A percentile compares a stretch with the other conserved stretches of the same genome.
These are phyloP conservation scores for Leptinotarsa tumamoca DNA, from an alignment of 2,888 invertebrate genomes.

Conservation along the genomic window DNA sequence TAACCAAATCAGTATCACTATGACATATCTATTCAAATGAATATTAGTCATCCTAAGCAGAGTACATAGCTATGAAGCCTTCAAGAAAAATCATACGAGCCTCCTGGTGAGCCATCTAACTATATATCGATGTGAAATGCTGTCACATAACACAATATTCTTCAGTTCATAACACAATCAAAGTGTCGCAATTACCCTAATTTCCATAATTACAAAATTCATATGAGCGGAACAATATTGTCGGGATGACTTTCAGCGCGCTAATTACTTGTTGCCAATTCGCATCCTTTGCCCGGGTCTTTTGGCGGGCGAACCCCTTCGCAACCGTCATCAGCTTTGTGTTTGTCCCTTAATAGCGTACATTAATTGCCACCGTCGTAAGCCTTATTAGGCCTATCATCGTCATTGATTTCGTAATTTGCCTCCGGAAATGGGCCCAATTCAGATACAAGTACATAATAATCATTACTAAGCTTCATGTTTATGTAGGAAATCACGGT, in stretches of 20 bases:
- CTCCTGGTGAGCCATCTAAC: too few relatives aligned
- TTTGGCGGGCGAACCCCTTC: constrained; percentile 19
- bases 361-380: constrained; percentile 31
- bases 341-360: constrained; percentile 34
- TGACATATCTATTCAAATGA: too few relatives aligned
- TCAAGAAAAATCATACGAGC: too few relatives aligned
- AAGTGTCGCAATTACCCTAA: constrained; percentile 18
- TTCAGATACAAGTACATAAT: constrained; percentile 34
- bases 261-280: constrained; percentile 35
- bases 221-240: constrained; percentile 1
- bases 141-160: not conserved
- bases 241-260: constrained; percentile 8
- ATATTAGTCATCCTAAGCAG: too few relatives aligned
- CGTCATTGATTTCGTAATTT: constrained; percentile 37
- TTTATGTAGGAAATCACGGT: constrained; percentile 32
- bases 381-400: constrained; percentile 33
- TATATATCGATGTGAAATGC: not conserved
- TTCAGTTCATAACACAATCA: constrained; percentile 14
- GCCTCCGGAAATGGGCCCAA: constrained; percentile 32
- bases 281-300: constrained; percentile 29
- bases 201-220: constrained; percentile 26
- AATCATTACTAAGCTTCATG: constrained; percentile 33
- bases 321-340: constrained; percentile 26
- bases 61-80: too few relatives aligned
- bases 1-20: too few relatives aligned